phyloP scores from a whole-genome alignment of 2,113 vertebrate genomes.

The Sula dactylatra region DNA sequence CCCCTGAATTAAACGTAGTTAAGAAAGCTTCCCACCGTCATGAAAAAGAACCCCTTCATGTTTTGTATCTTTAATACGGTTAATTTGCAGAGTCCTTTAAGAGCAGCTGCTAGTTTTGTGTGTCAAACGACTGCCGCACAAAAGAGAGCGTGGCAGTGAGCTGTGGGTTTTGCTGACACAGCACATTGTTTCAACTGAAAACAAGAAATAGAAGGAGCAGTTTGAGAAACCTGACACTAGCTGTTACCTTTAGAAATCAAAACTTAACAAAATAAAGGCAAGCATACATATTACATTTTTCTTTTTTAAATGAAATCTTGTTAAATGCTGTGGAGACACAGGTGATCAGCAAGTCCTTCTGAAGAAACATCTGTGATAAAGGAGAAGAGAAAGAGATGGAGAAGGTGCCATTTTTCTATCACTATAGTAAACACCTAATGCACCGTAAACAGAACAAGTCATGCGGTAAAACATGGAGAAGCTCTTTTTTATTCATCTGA shows the following conservation, averaged over 20 bases:
- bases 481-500: conserved; percentile 78
- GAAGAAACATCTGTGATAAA: conserved; percentile 32
- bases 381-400: conserved; percentile 25
- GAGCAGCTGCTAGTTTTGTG: conserved; percentile 51
- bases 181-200: conserved; percentile 43
- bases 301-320: not conserved
- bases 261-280: not conserved
- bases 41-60: not conserved
- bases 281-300: not conserved
- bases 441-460: conserved; percentile 59
- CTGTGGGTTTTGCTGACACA: conserved; percentile 51
- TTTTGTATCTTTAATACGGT: not conserved
- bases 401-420: conserved; percentile 51
- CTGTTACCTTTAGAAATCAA: conserved; percentile 53
- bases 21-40: not conserved
- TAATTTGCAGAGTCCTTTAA: conserved; percentile 48
- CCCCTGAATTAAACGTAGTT: not conserved
- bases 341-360: conserved; percentile 2
- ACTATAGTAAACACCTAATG: conserved; percentile 69
- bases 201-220: conserved; percentile 42
- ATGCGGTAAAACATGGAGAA: conserved; percentile 72
- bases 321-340: not conserved
- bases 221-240: conserved; percentile 52
- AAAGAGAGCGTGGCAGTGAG: not conserved
- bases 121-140: conserved; percentile 34